Conservation (phyloP, 2,797 vertebrate genomes). For the Spinus olivaceus region DNA sequence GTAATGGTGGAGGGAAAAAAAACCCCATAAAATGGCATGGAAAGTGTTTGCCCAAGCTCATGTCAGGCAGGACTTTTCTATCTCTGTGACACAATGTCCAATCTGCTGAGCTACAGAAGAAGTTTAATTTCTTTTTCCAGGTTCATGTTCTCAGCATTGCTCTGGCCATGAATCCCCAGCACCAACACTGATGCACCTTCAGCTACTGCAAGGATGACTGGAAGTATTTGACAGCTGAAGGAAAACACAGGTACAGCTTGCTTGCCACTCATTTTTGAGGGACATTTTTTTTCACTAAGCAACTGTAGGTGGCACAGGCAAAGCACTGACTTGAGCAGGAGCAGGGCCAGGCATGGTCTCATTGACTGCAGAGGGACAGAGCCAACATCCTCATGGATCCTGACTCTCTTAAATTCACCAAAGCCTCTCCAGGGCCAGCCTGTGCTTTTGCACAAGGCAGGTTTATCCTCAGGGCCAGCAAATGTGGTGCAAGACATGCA, state of each 20-base stretch:
- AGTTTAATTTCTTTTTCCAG: not conserved
- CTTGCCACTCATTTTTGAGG: not conserved
- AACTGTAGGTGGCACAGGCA: not conserved
- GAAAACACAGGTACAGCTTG: not conserved
- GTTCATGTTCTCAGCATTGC: not conserved
- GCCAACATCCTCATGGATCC: not conserved
- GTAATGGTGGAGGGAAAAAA: not conserved
- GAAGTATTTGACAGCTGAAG: not conserved
- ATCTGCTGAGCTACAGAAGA: not conserved
- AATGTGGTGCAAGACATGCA: rapidly evolving
- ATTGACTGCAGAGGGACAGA: rapidly evolving
- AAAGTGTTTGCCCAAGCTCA: not conserved
- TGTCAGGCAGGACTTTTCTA: not conserved
- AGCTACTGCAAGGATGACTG: not conserved
- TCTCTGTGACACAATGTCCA: not conserved
- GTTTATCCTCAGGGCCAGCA: not conserved
- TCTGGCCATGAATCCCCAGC: not conserved
- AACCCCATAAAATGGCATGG: not conserved
- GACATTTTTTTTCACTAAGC: not conserved
- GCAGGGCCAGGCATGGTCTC: not conserved
- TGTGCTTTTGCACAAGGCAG: not conserved
- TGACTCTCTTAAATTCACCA: not conserved
- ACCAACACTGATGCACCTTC: not conserved
- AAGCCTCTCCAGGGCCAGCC: not conserved
- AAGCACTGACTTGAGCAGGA: not conserved